Evolutionary conservation across 1,140 invertebrate genomes (phyloP).

Genomic region (Grapholita molesta): DNA sequence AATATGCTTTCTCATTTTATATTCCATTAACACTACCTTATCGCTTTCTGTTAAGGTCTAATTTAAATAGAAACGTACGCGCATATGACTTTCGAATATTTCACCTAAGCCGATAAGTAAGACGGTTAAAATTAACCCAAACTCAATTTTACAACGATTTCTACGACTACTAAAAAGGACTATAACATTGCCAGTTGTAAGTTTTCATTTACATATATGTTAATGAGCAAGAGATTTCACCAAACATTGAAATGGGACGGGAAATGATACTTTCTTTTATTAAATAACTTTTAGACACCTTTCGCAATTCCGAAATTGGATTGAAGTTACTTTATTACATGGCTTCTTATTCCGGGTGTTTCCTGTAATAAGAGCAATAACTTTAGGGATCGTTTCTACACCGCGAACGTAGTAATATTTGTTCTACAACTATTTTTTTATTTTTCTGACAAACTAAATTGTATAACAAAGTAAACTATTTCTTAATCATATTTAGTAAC

Average conservation of each 20-base stretch:
- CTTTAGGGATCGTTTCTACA: too few relatives aligned
- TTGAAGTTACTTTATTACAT: not conserved
- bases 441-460: not conserved
- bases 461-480: not conserved
- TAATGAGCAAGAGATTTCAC: not conserved
- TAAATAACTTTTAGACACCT: slow-evolving; percentile 16
- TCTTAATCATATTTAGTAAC: too few relatives aligned
- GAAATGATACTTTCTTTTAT: not conserved
- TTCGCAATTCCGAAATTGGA: not conserved
- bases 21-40: not conserved
- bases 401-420: too few relatives aligned
- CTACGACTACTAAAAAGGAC: not conserved
- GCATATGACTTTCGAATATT: too few relatives aligned
- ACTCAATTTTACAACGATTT: not conserved
- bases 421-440: too few relatives aligned
- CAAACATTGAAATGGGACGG: not conserved
- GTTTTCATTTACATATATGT: not conserved
- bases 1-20: not conserved
- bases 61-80: not conserved
- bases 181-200: not conserved
- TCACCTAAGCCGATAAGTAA: not conserved
- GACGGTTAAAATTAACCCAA: not conserved
- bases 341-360: too few relatives aligned
- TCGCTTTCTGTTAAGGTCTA: not conserved
- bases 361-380: too few relatives aligned